These are phyloP conservation scores for Antedon mediterranea DNA, from an alignment of 53 echinoderm and acorn worm species.

Conservation along the genomic window DNA sequence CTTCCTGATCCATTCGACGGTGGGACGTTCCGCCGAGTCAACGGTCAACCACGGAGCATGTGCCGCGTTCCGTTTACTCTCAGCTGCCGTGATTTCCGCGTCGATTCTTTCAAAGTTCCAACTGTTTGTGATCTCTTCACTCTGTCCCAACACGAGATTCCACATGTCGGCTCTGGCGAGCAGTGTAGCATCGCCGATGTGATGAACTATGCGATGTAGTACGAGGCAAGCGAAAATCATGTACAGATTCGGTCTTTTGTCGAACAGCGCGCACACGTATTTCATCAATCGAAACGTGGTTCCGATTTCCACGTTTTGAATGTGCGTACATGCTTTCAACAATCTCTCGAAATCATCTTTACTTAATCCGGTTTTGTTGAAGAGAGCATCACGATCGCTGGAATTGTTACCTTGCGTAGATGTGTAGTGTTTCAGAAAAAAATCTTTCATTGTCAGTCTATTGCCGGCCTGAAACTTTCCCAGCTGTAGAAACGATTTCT, in stretches of 20 bases:
- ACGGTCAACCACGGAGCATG: not conserved
- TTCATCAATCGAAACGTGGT: not conserved
- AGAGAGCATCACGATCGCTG: too few species aligned
- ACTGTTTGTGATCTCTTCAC: not conserved
- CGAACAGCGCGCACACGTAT: not conserved
- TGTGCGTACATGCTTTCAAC: not conserved
- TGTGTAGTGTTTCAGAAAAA: too few species aligned
- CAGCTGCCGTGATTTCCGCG: not conserved
- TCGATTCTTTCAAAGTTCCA: not conserved
- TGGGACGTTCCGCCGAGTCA: not conserved
- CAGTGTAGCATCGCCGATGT: not conserved
- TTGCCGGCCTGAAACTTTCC: too few species aligned
- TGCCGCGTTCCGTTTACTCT: not conserved
- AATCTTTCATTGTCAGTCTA: too few species aligned
- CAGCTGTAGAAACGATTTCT: too few species aligned
- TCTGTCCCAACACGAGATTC: not conserved
- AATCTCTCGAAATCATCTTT: not conserved
- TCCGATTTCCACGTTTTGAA: not conserved
- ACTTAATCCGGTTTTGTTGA: not conserved
- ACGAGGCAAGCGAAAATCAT: not conserved
- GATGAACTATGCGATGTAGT: not conserved
- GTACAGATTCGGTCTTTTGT: not conserved
- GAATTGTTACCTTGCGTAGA: too few species aligned
- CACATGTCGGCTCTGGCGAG: not conserved
- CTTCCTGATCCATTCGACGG: not conserved